Percentiles rank a stretch among this genome's conserved stretches.
phyloP scores from a whole-genome alignment of 92 coral and sea anemone genomes.

The Zoanthus sansibaricus region DNA sequence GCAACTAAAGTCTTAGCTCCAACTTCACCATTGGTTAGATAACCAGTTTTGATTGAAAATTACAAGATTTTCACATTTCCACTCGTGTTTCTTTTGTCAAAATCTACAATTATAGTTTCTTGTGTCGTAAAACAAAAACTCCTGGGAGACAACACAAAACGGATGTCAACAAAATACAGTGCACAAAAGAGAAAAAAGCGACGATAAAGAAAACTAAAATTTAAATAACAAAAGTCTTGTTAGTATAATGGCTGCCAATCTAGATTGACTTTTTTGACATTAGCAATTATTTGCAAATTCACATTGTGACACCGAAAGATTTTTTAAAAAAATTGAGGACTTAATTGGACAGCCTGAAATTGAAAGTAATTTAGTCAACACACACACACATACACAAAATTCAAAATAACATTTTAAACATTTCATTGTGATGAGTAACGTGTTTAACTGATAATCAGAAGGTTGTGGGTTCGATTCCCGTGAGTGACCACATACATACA shows the following conservation, averaged over 20 bases:
- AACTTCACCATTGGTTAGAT: not conserved
- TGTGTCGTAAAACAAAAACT: not conserved
- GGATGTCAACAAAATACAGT: not conserved
- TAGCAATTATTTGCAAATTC: not conserved
- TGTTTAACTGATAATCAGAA: too few relatives aligned
- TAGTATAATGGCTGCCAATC: not conserved
- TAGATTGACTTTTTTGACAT: not conserved
- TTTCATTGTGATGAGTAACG: too few relatives aligned
- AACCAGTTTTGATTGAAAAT: not conserved
- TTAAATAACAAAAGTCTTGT: not conserved
- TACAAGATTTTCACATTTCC: not conserved
- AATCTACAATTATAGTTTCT: not conserved
- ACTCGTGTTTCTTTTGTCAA: not conserved
- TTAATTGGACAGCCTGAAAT: conserved; percentile 14
- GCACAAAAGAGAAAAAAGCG: not conserved
- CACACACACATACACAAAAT: too few relatives aligned
- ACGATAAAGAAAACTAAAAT: not conserved
- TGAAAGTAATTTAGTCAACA: not conserved
- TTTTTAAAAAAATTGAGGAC: not conserved
- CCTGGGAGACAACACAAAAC: not conserved
- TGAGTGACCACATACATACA: too few relatives aligned
- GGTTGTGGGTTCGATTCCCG: too few relatives aligned
- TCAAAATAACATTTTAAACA: too few relatives aligned
- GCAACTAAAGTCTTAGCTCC: not conserved
- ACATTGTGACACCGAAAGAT: not conserved